Evolutionary conservation across 2,113 vertebrate species (phyloP).

Genomic region (Panthera leo): DNA sequence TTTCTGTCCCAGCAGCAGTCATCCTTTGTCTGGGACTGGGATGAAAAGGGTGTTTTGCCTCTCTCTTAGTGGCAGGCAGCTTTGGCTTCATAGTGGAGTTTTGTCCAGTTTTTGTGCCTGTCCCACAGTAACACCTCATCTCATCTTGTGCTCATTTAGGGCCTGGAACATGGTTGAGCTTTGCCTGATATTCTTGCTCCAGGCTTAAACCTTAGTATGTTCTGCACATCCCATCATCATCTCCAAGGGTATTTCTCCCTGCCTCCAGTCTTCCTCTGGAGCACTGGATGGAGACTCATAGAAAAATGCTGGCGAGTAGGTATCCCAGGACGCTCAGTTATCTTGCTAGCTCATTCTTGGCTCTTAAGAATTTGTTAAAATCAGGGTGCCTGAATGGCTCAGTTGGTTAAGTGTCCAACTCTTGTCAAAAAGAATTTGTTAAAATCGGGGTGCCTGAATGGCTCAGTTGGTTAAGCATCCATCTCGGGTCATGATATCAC

Average conservation of each 20-base stretch:
- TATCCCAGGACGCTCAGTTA: not conserved
- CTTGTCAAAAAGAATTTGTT: not conserved
- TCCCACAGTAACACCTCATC: not conserved
- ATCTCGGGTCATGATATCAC: too few relatives aligned
- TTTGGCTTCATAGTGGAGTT: not conserved
- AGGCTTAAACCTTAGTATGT: not conserved
- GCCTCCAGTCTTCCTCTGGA: not conserved
- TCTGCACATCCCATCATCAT: not conserved
- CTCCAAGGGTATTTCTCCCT: not conserved
- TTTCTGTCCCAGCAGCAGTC: not conserved
- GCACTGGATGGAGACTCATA: not conserved
- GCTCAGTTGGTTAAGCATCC: too few relatives aligned
- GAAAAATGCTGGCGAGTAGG: not conserved
- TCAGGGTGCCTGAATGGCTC: not conserved
- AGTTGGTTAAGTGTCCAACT: too few relatives aligned
- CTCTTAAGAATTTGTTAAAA: conserved; percentile 19
- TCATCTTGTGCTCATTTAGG: not conserved
- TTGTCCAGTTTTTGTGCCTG: not conserved
- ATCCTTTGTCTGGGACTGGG: not conserved
- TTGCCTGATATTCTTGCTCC: not conserved
- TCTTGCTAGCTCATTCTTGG: not conserved
- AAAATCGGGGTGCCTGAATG: not conserved
- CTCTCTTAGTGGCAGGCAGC: not conserved
- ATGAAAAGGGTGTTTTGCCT: not conserved
- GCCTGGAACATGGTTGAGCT: not conserved